These are phyloP conservation scores for Phortica variegata DNA, from an alignment of 1,140 invertebrate species.

Conservation along the genomic window DNA sequence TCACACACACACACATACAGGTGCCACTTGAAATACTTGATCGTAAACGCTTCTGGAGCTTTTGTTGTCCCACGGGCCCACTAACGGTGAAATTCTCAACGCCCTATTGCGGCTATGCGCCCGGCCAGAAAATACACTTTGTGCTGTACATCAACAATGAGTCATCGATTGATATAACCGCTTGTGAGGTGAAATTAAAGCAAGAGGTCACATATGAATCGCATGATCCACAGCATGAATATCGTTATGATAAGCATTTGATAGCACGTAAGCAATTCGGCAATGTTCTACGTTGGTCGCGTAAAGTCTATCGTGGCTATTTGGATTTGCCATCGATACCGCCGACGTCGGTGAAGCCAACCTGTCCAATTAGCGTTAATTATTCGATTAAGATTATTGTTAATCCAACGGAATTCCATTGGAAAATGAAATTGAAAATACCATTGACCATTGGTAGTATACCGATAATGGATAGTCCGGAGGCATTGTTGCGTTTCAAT, in stretches of 20 bases:
- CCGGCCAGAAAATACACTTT: constrained; percentile 52
- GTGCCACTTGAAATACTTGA: constrained; percentile 62
- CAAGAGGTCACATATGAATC: constrained; percentile 57
- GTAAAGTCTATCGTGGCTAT: constrained; percentile 50
- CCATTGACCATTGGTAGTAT: constrained; percentile 63
- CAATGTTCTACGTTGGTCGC: constrained; percentile 59
- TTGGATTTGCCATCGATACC: constrained; percentile 69
- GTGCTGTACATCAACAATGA: constrained; percentile 55
- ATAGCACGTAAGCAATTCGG: constrained; percentile 61
- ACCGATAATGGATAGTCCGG: constrained; percentile 56
- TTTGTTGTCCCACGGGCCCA: constrained; percentile 51
- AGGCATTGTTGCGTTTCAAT: constrained; percentile 36
- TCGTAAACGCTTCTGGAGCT: constrained; percentile 57
- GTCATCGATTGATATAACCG: constrained; percentile 60
- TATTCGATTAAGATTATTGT: constrained; percentile 67
- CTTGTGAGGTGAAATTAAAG: constrained; percentile 59
- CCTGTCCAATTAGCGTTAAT: constrained; percentile 69
- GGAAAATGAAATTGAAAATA: constrained; percentile 60
- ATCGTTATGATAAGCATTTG: constrained; percentile 62
- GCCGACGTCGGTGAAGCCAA: constrained; percentile 70
- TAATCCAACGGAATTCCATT: constrained; percentile 57
- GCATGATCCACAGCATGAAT: constrained; percentile 62
- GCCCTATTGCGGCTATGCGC: constrained; percentile 53
- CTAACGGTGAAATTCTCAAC: constrained; percentile 52
- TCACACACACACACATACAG: no score